Evolutionary conservation across 2,113 vertebrate genomes (phyloP).

Genomic region (Corydoras maculifer): DNA sequence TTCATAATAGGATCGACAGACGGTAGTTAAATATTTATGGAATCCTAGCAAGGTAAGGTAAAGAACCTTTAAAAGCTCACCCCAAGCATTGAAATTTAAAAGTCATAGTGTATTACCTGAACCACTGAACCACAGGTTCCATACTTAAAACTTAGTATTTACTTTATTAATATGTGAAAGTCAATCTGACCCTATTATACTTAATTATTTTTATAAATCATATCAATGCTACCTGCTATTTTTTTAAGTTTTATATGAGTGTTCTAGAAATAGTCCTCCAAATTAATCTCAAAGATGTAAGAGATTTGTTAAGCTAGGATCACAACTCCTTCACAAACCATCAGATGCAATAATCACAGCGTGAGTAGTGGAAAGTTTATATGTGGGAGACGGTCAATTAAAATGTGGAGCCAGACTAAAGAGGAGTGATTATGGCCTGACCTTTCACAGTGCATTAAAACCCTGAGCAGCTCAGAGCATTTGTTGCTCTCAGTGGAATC

Average conservation of each 20-base stretch:
- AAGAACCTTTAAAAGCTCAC: too few relatives aligned
- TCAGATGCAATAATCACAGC: conserved; percentile 52
- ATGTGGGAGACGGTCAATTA: conserved; percentile 65
- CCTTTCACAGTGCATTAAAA: conserved; percentile 64
- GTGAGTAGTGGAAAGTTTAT: conserved; percentile 40
- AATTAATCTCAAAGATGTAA: conserved; percentile 28
- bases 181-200: too few relatives aligned
- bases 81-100: too few relatives aligned
- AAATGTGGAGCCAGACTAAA: conserved; percentile 65
- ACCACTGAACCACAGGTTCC: too few relatives aligned
- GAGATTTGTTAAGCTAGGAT: conserved; percentile 58
- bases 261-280: neutral
- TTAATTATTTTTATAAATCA: too few relatives aligned
- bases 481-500: conserved; percentile 2
- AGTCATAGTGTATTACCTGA: too few relatives aligned
- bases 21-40: too few relatives aligned
- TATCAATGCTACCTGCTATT: neutral
- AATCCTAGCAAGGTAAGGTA: too few relatives aligned
- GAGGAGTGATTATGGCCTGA: conserved; percentile 67
- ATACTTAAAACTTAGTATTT: too few relatives aligned
- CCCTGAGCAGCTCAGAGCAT: conserved; percentile 1
- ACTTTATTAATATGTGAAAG: too few relatives aligned
- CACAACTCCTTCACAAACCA: conserved; percentile 65
- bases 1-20: too few relatives aligned
- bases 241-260: neutral